phyloP scores from a whole-genome alignment of 2,888 invertebrate species.

The Eilema griseolum region DNA sequence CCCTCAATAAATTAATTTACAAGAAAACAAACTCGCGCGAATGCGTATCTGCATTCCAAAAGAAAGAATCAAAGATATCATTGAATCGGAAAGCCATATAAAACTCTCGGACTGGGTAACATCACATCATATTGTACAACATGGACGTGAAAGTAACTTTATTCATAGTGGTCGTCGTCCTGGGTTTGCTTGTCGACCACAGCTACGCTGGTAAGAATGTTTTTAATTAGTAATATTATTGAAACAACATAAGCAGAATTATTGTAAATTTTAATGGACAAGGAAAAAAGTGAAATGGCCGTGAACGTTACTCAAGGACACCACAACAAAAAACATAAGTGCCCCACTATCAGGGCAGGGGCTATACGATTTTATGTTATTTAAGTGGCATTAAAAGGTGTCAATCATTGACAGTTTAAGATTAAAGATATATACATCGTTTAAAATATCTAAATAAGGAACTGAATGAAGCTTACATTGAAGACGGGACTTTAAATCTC shows the following conservation, averaged over 20 bases:
- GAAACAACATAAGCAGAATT: neutral
- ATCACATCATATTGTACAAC: conserved; percentile 35
- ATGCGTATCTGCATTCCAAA: conserved; percentile 56
- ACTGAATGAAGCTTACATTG: too few species aligned
- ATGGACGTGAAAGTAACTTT: conserved; percentile 64
- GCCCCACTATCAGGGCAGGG: too few species aligned
- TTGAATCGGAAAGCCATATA: conserved; percentile 69
- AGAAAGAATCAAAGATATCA: conserved; percentile 62
- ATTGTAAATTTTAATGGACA: neutral
- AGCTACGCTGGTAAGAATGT: conserved; percentile 67
- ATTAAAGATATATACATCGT: too few species aligned
- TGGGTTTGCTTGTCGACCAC: conserved; percentile 48
- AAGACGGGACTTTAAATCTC: too few species aligned
- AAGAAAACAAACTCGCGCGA: conserved; percentile 13
- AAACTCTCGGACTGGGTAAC: conserved; percentile 38
- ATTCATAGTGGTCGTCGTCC: conserved; percentile 46
- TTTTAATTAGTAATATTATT: conserved; percentile 6
- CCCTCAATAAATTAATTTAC: neutral
- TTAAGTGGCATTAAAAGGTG: too few species aligned
- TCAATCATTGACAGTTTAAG: too few species aligned
- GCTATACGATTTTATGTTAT: too few species aligned
- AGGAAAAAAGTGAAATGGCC: neutral
- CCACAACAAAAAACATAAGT: neutral
- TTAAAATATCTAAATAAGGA: too few species aligned
- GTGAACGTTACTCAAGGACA: neutral